These are phyloP conservation scores for Andrena dorsata DNA, from an alignment of 2,888 invertebrate genomes.

Conservation along the genomic window DNA sequence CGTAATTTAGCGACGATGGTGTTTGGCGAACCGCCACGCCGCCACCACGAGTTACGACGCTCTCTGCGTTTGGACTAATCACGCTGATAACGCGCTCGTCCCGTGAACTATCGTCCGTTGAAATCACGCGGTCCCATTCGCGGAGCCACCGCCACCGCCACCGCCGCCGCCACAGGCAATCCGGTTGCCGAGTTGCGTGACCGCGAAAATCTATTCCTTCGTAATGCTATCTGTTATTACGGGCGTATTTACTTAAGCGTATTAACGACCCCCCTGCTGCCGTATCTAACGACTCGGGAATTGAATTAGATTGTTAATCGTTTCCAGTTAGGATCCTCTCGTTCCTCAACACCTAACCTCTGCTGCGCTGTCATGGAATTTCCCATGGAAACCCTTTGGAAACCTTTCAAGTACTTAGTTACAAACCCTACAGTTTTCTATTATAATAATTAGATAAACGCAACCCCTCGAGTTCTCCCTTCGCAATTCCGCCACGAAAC, in stretches of 20 bases:
- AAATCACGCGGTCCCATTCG: slow-evolving; percentile 33
- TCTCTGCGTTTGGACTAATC: slow-evolving; percentile 70
- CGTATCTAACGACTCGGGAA: slow-evolving; percentile 16
- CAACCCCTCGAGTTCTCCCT: no score
- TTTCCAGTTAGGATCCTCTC: neutral
- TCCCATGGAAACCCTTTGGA: neutral
- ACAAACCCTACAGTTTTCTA: no score
- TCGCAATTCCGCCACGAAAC: neutral
- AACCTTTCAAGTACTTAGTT: no score
- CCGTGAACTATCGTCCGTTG: slow-evolving; percentile 23
- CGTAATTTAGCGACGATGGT: slow-evolving; percentile 54
- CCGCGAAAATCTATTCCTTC: slow-evolving; percentile 48
- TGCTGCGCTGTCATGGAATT: neutral
- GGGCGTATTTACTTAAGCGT: slow-evolving; percentile 41
- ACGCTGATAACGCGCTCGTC: slow-evolving; percentile 51
- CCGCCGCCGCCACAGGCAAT: slow-evolving; percentile 12
- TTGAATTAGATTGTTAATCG: slow-evolving; percentile 41
- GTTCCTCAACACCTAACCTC: neutral
- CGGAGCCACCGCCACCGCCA: neutral
- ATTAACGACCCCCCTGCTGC: slow-evolving; percentile 34
- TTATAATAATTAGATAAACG: no score
- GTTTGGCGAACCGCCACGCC: slow-evolving; percentile 52
- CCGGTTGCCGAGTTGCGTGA: slow-evolving; percentile 41
- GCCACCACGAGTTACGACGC: slow-evolving; percentile 63
- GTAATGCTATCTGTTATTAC: slow-evolving; percentile 51